Evolutionary conservation across 2,113 vertebrate genomes (phyloP).

Genomic region (Plectropomus leopardus): DNA sequence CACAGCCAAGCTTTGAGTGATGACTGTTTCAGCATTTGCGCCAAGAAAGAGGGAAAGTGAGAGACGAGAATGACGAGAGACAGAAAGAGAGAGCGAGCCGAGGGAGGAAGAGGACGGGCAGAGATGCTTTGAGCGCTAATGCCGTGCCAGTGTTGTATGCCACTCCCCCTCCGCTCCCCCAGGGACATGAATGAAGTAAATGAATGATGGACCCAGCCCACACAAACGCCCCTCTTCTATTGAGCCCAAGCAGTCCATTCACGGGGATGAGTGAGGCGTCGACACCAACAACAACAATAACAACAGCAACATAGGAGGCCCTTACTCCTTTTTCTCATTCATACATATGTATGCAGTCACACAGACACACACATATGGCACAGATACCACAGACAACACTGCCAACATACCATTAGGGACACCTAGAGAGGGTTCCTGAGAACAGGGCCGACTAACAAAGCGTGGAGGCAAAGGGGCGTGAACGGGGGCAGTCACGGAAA

Average conservation of each 20-base stretch:
- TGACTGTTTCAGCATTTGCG: constrained; percentile 58
- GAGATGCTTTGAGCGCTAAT: constrained; percentile 57
- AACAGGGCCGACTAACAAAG: constrained; percentile 80
- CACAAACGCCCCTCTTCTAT: constrained; percentile 80
- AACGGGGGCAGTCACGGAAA: constrained; percentile 58
- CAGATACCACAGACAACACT: constrained; percentile 63
- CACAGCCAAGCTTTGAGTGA: constrained; percentile 62
- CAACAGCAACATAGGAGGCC: constrained; percentile 80
- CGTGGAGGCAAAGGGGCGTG: constrained; percentile 72
- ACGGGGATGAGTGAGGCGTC: constrained; percentile 83
- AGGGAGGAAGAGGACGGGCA: constrained; percentile 55
- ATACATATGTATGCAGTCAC: constrained; percentile 74
- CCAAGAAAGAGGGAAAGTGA: constrained; percentile 61
- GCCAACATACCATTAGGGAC: constrained; percentile 78
- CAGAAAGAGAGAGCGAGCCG: constrained; percentile 34
- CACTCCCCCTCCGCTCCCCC: constrained; percentile 75
- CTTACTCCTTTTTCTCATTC: constrained; percentile 75
- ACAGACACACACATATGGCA: constrained; percentile 71
- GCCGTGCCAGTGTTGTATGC: constrained; percentile 66
- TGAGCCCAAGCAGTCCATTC: constrained; percentile 79
- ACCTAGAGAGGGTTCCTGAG: constrained; percentile 83
- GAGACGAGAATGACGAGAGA: constrained; percentile 56
- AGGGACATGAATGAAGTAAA: constrained; percentile 79
- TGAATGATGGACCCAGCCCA: constrained; percentile 82
- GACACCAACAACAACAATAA: constrained; percentile 81